A percentile compares a stretch with the other conserved stretches of the same genome.
phyloP scores from a whole-genome alignment of 1,140 invertebrate species.

The Hesperophylax magnus region DNA sequence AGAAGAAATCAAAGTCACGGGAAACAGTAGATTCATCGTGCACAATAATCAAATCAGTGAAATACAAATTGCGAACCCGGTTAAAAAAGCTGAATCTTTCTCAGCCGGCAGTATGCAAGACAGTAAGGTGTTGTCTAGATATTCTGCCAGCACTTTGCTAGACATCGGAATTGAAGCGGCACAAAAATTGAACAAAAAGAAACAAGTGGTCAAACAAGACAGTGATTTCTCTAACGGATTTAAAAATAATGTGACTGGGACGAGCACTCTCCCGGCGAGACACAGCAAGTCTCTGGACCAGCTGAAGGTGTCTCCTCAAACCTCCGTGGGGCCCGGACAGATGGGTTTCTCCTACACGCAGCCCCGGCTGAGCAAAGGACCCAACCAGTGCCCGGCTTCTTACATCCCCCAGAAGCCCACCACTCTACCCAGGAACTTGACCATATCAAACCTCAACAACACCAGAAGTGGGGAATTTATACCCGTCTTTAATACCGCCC shows the following conservation, averaged over 20 bases:
- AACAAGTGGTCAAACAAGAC: constrained; percentile 32
- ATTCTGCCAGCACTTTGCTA: constrained; percentile 73
- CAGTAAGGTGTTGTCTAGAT: constrained; percentile 70
- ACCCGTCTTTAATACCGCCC: constrained; percentile 30
- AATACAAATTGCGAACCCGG: constrained; percentile 67
- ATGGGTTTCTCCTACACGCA: constrained; percentile 20
- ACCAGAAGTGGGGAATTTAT: constrained; percentile 48
- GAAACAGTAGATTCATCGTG: constrained; percentile 68
- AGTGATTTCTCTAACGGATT: constrained; percentile 20
- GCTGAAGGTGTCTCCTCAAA: constrained; percentile 69
- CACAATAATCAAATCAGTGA: constrained; percentile 71
- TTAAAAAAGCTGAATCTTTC: constrained; percentile 58
- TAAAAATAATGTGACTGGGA: constrained; percentile 59
- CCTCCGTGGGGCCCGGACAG: constrained; percentile 11
- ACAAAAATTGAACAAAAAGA: constrained; percentile 11
- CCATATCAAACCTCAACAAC: constrained; percentile 59
- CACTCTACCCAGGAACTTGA: constrained; percentile 68
- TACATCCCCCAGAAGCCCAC: constrained; percentile 63
- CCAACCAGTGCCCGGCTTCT: constrained; percentile 42
- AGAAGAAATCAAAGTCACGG: constrained; percentile 67
- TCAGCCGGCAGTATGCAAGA: constrained; percentile 66
- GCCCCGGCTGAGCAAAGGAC: not conserved
- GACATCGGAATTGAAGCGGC: constrained; percentile 62
- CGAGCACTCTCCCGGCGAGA: constrained; percentile 75
- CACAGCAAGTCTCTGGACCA: constrained; percentile 88